phyloP scores from a whole-genome alignment of 2,888 invertebrate genomes.

The Malthinus seriepunctatus region DNA sequence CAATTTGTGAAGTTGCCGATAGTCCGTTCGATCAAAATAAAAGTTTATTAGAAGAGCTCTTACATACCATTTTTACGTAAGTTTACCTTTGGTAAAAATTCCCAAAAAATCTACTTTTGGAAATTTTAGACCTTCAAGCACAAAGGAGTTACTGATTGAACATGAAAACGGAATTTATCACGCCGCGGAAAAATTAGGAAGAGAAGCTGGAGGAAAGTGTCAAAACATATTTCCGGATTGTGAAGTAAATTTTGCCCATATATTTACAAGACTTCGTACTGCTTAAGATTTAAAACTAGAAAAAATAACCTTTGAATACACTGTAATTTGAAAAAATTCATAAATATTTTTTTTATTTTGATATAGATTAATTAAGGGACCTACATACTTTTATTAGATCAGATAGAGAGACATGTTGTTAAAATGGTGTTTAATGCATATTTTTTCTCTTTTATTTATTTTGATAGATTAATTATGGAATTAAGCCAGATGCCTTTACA shows the following conservation, averaged over 20 bases:
- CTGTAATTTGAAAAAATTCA: no score
- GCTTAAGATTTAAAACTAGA: not conserved
- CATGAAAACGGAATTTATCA: slow-evolving; percentile 55
- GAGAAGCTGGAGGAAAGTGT: slow-evolving; percentile 51
- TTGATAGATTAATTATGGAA: no score
- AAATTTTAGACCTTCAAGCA: slow-evolving; percentile 55
- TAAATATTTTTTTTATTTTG: no score
- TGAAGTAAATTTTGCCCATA: slow-evolving; percentile 53
- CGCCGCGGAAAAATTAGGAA: slow-evolving; percentile 59
- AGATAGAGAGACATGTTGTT: no score
- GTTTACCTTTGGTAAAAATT: slow-evolving; percentile 39
- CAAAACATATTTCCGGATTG: slow-evolving; percentile 50
- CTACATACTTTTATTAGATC: no score
- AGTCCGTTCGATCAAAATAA: slow-evolving; percentile 62
- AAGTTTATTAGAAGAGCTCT: slow-evolving; percentile 67
- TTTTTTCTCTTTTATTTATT: no score
- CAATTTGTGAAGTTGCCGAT: slow-evolving; percentile 69
- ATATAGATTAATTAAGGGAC: no score
- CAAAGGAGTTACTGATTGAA: slow-evolving; percentile 42
- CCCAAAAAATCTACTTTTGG: not conserved
- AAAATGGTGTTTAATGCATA: no score
- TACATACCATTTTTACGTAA: slow-evolving; percentile 71
- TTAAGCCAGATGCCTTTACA: no score
- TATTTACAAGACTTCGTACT: slow-evolving; percentile 49
- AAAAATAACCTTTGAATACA: not conserved